These are phyloP conservation scores for Drosophila bunnanda DNA, from an alignment of 2,888 invertebrate species.

Conservation along the genomic window DNA sequence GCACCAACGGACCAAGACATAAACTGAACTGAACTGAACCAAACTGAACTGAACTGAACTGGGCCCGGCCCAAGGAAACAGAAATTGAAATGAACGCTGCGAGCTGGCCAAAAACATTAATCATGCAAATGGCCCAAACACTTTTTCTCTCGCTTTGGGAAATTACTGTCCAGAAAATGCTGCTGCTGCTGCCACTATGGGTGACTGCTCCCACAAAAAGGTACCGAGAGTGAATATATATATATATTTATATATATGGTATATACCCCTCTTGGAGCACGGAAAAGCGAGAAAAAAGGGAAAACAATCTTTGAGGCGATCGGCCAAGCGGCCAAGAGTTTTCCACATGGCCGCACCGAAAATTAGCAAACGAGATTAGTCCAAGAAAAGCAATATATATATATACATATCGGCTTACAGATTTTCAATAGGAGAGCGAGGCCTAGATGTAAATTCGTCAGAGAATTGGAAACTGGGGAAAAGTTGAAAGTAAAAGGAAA, in stretches of 20 bases:
- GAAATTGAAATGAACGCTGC: conserved; percentile 38
- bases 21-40: conserved; percentile 8
- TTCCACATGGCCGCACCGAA: conserved; percentile 75
- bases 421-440: conserved; percentile 47
- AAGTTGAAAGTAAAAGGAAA: conserved; percentile 83
- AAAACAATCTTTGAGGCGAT: conserved; percentile 64
- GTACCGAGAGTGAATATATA: conserved; percentile 13
- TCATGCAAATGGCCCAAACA: conserved; percentile 74
- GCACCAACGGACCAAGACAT: conserved; percentile 23
- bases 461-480: conserved; percentile 55
- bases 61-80: conserved; percentile 43
- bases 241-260: neutral
- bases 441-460: conserved; percentile 52
- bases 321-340: conserved; percentile 72
- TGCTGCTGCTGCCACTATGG: conserved; percentile 52
- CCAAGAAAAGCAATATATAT: conserved; percentile 58
- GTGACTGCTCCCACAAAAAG: conserved; percentile 63
- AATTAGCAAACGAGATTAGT: conserved; percentile 74
- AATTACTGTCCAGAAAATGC: conserved; percentile 72
- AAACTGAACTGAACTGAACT: neutral
- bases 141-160: conserved; percentile 53
- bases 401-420: conserved; percentile 41
- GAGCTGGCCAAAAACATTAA: conserved; percentile 63
- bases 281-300: conserved; percentile 61
- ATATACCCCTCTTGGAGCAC: conserved; percentile 4